Percentiles rank a stretch among this genome's conserved stretches.
Conservation (phyloP, 2,113 vertebrate species). For the Cyphomyrus plagiostoma region DNA sequence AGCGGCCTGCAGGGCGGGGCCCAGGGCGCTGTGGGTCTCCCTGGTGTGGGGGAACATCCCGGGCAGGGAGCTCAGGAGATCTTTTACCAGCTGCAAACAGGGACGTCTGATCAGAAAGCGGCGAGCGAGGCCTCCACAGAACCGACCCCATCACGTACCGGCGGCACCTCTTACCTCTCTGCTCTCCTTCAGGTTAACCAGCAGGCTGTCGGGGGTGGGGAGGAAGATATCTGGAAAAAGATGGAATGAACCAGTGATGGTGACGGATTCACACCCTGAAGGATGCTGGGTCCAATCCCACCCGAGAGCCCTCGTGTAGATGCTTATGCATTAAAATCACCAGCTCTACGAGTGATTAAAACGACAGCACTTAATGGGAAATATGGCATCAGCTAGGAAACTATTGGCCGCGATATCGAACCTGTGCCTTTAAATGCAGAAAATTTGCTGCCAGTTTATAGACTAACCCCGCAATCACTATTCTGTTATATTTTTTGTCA, state of each 20-base stretch:
- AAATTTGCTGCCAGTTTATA: not conserved
- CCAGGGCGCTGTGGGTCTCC: slow-evolving; percentile 88
- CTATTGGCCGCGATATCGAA: not conserved
- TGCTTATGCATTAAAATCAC: not conserved
- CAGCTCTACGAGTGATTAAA: not conserved
- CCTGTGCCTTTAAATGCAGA: not conserved
- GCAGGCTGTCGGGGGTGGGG: slow-evolving; percentile 85
- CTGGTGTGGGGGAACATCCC: slow-evolving; percentile 81
- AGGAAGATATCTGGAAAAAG: slow-evolving; percentile 80
- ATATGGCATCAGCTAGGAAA: not conserved
- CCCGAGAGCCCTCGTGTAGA: not conserved
- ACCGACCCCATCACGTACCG: not conserved
- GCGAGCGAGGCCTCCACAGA: not conserved
- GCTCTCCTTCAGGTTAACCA: slow-evolving; percentile 92
- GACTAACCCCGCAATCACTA: not conserved
- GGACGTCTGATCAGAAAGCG: not conserved
- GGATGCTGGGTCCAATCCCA: not conserved
- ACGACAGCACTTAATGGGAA: not conserved
- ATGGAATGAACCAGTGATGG: not conserved
- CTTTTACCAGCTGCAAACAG: slow-evolving; percentile 78
- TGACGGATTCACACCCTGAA: not conserved
- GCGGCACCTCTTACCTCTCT: slow-evolving; percentile 69
- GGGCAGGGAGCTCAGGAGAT: slow-evolving; percentile 77
- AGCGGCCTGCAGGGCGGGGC: slow-evolving; percentile 88
- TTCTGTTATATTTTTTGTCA: not conserved